Conservation (phyloP, 1,140 invertebrate genomes). For the Drosophila sp. region DNA sequence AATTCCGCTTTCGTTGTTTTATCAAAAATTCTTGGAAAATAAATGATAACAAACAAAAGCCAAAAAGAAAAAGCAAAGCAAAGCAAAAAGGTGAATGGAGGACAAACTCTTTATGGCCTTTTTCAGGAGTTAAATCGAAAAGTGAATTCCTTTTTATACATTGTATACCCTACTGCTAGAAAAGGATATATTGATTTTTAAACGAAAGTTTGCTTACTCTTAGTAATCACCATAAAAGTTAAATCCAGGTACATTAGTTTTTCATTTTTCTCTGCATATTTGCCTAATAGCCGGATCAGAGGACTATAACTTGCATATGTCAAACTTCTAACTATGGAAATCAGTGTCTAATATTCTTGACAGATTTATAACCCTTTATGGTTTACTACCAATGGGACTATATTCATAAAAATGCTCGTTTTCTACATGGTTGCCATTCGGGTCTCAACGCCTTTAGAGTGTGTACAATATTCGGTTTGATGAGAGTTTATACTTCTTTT, state of each 20-base stretch:
- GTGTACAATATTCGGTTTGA: background rate
- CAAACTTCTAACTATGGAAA: too few species aligned
- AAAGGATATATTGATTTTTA: background rate
- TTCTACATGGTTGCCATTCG: too few species aligned
- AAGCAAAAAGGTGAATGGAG: conserved; percentile 5
- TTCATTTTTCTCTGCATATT: too few species aligned
- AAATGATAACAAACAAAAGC: conserved; percentile 17
- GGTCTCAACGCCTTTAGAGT: background rate
- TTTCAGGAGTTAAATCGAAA: conserved; percentile 10
- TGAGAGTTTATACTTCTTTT: background rate
- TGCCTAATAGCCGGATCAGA: too few species aligned
- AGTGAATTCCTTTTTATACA: background rate
- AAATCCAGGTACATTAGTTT: too few species aligned
- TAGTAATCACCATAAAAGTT: too few species aligned
- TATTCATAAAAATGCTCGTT: too few species aligned
- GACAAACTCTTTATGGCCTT: conserved; percentile 17
- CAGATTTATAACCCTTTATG: too few species aligned
- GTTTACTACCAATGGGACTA: too few species aligned
- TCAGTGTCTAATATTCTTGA: too few species aligned
- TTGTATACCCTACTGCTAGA: background rate
- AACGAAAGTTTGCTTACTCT: background rate
- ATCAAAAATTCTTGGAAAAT: conserved; percentile 17
- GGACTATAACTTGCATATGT: too few species aligned
- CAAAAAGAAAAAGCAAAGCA: conserved; percentile 13
- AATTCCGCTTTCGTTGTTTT: conserved; percentile 16